Percentiles rank a stretch among this genome's conserved stretches.
phyloP scores from a whole-genome alignment of 2,113 vertebrate species.

The Ammodramus savannarum region DNA sequence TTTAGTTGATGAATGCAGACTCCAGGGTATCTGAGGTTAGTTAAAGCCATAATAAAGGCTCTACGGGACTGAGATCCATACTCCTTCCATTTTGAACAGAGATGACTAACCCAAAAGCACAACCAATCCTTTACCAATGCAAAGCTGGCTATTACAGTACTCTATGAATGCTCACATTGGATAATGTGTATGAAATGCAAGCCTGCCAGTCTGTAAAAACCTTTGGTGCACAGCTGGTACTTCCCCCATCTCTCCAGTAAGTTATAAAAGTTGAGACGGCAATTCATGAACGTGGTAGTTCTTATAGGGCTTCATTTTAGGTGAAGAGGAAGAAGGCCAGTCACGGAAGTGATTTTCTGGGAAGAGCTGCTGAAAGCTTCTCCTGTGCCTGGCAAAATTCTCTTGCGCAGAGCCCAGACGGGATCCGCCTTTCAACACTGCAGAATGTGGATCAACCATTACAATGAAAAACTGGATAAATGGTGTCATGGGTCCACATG shows the following conservation, averaged over 20 bases:
- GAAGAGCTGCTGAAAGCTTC: neutral
- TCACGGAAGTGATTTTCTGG: neutral
- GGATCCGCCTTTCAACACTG: no score
- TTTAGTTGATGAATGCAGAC: neutral
- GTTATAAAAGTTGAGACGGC: rapidly evolving
- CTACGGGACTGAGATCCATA: neutral
- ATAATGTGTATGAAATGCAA: neutral
- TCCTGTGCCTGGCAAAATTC: neutral
- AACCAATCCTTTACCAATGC: neutral
- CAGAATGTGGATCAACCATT: no score
- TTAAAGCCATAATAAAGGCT: neutral
- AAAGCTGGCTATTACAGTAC: neutral
- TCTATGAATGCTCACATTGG: neutral
- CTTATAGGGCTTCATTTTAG: neutral
- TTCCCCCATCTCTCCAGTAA: neutral
- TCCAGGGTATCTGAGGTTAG: neutral
- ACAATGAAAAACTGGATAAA: no score
- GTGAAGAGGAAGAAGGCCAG: neutral
- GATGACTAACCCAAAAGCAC: neutral
- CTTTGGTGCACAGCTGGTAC: neutral
- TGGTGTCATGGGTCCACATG: no score
- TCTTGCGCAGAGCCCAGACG: no score
- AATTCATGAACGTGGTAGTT: rapidly evolving
- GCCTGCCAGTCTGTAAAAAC: neutral
- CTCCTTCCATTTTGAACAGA: rapidly evolving